These are phyloP conservation scores for Epistrophella euchroma DNA, from an alignment of 2,888 invertebrate species.

Conservation along the genomic window DNA sequence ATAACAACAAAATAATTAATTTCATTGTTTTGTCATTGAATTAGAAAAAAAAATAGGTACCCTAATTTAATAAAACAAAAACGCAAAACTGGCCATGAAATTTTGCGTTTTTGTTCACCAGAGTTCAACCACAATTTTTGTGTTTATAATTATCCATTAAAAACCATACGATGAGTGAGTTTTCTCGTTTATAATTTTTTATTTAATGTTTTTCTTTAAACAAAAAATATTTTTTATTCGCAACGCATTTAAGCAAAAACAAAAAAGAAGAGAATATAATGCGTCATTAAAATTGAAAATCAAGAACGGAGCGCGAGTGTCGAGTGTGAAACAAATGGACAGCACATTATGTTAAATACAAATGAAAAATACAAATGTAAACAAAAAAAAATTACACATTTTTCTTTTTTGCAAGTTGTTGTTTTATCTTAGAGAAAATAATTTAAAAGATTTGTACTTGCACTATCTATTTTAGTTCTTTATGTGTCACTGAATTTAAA, in stretches of 20 bases:
- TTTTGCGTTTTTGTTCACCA: too few species aligned
- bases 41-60: too few species aligned
- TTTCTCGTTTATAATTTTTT: not conserved
- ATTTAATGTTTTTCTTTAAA: not conserved
- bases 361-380: not conserved
- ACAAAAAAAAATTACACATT: not conserved
- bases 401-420: not conserved
- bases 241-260: not conserved
- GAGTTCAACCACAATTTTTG: not conserved
- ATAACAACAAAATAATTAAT: too few species aligned
- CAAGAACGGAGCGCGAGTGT: not conserved
- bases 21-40: too few species aligned
- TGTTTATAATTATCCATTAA: not conserved
- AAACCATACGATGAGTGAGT: not conserved
- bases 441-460: slow-evolving; percentile 6
- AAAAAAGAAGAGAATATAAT: not conserved
- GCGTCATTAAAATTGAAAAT: not conserved
- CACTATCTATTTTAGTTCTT: slow-evolving; percentile 9
- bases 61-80: too few species aligned
- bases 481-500: slow-evolving; percentile 17
- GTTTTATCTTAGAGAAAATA: not conserved
- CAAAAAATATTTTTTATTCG: not conserved
- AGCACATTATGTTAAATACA: not conserved
- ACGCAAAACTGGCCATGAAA: too few species aligned
- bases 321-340: not conserved